Evolutionary conservation across 2,113 vertebrate species (phyloP), one percentile per base, ranked within the genome.

Genomic region (Dryoscopus gambensis): DNA sequence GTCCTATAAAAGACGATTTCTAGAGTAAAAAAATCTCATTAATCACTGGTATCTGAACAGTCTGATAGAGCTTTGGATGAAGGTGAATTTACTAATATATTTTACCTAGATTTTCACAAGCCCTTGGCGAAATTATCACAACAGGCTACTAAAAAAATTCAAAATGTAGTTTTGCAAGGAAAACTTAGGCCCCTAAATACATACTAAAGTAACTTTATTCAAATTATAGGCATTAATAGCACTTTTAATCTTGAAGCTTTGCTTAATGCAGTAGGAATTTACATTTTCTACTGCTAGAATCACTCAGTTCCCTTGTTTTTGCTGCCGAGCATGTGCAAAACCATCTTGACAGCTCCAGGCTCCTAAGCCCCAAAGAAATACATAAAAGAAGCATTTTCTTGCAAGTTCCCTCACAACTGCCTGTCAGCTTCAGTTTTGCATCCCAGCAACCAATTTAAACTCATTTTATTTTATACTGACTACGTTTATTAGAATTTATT

Each of bases 371-470:
- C 53, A 46, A 93, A 95, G 91, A 95, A 96, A 96, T 94, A 73
- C 52, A 96, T 95, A 95, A 95, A 95, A 96, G 87, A 94, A 95
- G 87, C 84, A 89, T 94, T 97, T 95, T 87, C 91, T 81, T 95
- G 89, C 95, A 95, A 92, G 89, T 91, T 93, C 77, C 91, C 69
- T 94, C 86, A 93, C 79, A 92, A 93, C 63, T 96, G 95, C 93
- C 90, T 95, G 87, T 96, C 95, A 95, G 67, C 73, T 91, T 93
- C 90, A 90, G 60, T 95, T 95, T 86, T 92, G 95, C 90, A 96
- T 93, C 95, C 95, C 93, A 93, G 96, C 95, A 97, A 96, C 95
- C 92, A 93, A 70, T 95, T 96, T 93, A 42, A 63, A 92, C 71
- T 94, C 15, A 80, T 89, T 96, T 96, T 88, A 90, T 96, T 95